A percentile compares a stretch with the other conserved stretches of the same genome.
These are phyloP conservation scores for Serranus cabrilla DNA, from an alignment of 2,797 vertebrate genomes.

Conservation along the genomic window DNA sequence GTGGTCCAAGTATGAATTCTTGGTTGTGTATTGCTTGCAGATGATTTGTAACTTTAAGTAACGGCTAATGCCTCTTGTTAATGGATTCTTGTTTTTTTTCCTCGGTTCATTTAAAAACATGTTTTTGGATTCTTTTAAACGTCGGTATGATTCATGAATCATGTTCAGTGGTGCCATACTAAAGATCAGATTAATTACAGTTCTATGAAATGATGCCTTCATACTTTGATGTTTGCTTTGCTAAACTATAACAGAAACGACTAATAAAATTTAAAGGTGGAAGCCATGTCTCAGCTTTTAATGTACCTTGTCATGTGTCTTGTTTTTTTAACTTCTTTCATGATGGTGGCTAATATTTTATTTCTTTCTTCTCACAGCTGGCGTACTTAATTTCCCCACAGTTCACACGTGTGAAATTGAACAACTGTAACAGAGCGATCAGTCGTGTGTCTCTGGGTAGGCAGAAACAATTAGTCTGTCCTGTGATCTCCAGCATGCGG, in stretches of 20 bases:
- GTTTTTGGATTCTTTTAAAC: slow-evolving; percentile 71
- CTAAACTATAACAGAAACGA: slow-evolving; percentile 89
- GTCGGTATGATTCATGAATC: slow-evolving; percentile 80
- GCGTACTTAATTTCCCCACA: slow-evolving; percentile 16
- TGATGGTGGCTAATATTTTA: slow-evolving; percentile 17
- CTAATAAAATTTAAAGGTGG: slow-evolving; percentile 85
- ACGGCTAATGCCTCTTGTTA: slow-evolving; percentile 83
- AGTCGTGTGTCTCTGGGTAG: slow-evolving; percentile 40
- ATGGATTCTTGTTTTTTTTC: slow-evolving; percentile 78
- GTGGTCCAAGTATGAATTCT: slow-evolving; percentile 81
- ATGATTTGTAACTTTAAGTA: slow-evolving; percentile 87
- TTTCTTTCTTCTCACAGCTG: slow-evolving; percentile 14
- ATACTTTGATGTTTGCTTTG: slow-evolving; percentile 95
- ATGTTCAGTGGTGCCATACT: slow-evolving; percentile 89
- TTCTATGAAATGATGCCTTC: slow-evolving; percentile 92
- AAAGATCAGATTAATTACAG: slow-evolving; percentile 82
- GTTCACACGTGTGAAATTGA: slow-evolving; percentile 38
- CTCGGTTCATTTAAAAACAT: slow-evolving; percentile 66
- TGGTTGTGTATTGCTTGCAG: slow-evolving; percentile 88
- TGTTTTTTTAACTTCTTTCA: slow-evolving; percentile 20
- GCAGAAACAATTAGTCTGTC: slow-evolving; percentile 67
- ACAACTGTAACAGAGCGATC: slow-evolving; percentile 47
- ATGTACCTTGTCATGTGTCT: slow-evolving; percentile 27
- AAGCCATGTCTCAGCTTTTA: slow-evolving; percentile 69
- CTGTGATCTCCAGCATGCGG: slow-evolving; percentile 63